Evolutionary conservation across 2,113 vertebrate species (phyloP).

Genomic region (Dissostichus mawsoni): DNA sequence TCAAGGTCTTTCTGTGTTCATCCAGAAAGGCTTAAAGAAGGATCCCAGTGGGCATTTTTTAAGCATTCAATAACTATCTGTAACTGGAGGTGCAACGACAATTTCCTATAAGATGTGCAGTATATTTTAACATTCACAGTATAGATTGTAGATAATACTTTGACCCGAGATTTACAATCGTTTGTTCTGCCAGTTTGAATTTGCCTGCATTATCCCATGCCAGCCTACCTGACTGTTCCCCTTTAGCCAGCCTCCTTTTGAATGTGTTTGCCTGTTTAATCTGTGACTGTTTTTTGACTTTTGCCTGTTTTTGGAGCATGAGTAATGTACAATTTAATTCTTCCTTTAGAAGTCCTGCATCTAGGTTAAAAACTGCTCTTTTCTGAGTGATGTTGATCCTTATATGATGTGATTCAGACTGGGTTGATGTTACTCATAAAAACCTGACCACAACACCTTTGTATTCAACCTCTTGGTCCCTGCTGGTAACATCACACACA

Average conservation of each 20-base stretch:
- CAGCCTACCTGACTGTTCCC: background rate
- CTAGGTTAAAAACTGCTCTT: background rate
- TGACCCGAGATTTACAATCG: background rate
- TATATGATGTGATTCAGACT: no score
- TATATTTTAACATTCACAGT: background rate
- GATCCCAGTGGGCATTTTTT: slow-evolving; percentile 4
- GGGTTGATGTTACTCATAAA: background rate
- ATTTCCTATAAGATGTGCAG: background rate
- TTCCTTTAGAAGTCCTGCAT: background rate
- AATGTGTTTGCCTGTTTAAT: background rate
- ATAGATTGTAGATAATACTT: background rate
- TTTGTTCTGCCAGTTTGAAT: background rate
- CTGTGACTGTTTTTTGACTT: background rate
- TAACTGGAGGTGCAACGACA: background rate
- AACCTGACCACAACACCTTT: slow-evolving; percentile 2
- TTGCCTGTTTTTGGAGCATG: background rate
- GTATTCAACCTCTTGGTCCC: background rate
- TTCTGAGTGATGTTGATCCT: slow-evolving; percentile 6
- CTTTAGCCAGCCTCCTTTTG: background rate
- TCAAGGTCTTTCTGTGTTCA: slow-evolving; percentile 15
- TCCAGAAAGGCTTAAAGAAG: slow-evolving; percentile 11
- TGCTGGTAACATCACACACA: slow-evolving; percentile 13
- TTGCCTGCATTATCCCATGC: background rate
- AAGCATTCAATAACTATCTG: background rate
- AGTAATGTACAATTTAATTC: background rate